Evolutionary conservation across 2,797 vertebrate genomes (phyloP), one percentile per base, ranked within the genome.

Genomic region (Rhabdomys pumilio): DNA sequence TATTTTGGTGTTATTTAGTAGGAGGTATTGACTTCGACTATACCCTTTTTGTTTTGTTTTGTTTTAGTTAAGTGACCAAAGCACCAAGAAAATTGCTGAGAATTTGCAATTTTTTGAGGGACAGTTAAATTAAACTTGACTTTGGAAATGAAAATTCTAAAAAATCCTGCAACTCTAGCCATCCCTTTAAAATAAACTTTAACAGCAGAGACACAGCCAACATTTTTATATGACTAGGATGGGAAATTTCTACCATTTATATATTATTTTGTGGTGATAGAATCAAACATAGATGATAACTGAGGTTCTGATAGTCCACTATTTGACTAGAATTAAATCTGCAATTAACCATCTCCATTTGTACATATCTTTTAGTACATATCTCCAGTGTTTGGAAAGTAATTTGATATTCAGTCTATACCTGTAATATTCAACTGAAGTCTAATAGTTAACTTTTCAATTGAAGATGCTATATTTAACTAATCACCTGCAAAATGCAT

Each of bases 21-120:
- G 87, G 65, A 97, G 53, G 53, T 94, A 97, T 97, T 97, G 97
- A 96, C 91, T 97, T 75, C 17, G 95, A 96, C 91, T 98, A 92
- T 98, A 57, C 57, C 85, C 59, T 79, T 96, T 57, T 41, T 79
- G 44, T 44, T 44, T 44, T 44, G 34, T 38, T 72, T n/a, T 20
- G 17, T 97, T 75, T 75, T 26, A 97, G 98, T 95, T 97, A 98
- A 97, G 73, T 86, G 57, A 91, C 91, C 89, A 29, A 61, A 91
- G 1, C 96, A 93, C 96, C 72, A 0, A 91, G 94, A 95, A 88
- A 96, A 88, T 0, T 0, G 61, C 55, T 95, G 31, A 97, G 96
- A 81, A 95, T 65, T 63, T 88, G 34, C 93, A 96, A 34, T 89
- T n/a, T 50, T 38, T 38, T 94, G n/a, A 96, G 75, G 82, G 73